phyloP scores from a whole-genome alignment of 1,140 invertebrate genomes.

The Caerostris extrusa region DNA sequence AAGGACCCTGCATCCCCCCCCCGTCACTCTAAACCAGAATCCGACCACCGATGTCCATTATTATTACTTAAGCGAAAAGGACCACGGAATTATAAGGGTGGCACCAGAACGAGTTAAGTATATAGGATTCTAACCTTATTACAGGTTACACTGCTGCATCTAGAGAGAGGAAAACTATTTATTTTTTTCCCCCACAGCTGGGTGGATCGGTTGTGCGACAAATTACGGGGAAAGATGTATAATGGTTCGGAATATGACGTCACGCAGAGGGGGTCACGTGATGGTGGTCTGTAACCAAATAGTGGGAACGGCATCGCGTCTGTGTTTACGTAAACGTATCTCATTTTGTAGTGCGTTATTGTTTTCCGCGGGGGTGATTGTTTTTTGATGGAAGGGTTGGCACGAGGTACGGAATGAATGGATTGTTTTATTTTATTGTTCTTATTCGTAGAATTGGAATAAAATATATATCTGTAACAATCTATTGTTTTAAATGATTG shows the following conservation, averaged over 20 bases:
- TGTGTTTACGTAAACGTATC: neutral
- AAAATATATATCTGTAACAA: no score
- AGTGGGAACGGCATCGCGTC: neutral
- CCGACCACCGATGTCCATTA: conserved; percentile 7
- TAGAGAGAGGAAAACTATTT: neutral
- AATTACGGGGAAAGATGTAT: conserved; percentile 50
- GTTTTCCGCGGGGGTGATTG: neutral
- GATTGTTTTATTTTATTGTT: no score
- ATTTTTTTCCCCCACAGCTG: neutral
- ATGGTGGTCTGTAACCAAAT: neutral
- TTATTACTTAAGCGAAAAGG: conserved; percentile 44
- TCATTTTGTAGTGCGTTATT: conserved; percentile 5
- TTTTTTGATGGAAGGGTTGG: neutral
- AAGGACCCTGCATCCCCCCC: neutral
- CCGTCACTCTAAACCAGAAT: neutral
- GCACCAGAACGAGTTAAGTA: conserved; percentile 65
- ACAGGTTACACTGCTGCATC: conserved; percentile 43
- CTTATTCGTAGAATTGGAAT: no score
- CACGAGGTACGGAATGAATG: no score
- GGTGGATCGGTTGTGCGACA: conserved; percentile 42
- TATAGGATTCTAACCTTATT: conserved; percentile 59
- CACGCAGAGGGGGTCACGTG: conserved; percentile 28
- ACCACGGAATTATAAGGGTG: conserved; percentile 56
- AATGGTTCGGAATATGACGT: conserved; percentile 5
- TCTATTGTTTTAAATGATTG: no score